A percentile compares a stretch with the other conserved stretches of the same genome.
Conservation (phyloP, 2,113 vertebrate genomes). For the Amazona vittata region DNA sequence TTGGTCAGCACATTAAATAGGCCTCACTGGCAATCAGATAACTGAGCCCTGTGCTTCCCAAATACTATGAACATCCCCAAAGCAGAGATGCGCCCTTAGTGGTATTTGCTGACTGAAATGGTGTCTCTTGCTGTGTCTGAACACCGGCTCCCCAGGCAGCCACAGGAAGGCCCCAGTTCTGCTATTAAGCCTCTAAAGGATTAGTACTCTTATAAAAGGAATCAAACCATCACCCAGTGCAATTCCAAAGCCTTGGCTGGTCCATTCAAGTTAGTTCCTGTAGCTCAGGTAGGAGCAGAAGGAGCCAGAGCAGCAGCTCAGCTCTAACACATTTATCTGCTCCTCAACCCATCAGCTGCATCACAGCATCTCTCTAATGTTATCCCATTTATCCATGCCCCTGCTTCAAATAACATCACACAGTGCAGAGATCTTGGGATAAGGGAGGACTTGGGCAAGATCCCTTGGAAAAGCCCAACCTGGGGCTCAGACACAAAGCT, state of each 20-base stretch:
- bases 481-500: background rate
- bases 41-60: background rate
- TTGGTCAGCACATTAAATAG: background rate
- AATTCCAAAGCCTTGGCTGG: background rate
- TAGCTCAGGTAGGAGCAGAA: background rate
- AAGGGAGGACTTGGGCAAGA: background rate
- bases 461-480: background rate
- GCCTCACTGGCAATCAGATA: rapidly evolving
- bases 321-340: background rate
- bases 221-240: background rate
- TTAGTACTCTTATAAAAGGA: background rate
- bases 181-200: background rate
- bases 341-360: background rate
- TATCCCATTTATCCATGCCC: background rate
- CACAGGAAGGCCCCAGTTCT: background rate
- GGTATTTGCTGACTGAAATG: background rate
- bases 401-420: background rate
- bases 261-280: background rate
- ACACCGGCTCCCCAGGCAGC: background rate
- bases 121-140: background rate
- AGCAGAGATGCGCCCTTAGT: background rate
- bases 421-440: background rate
- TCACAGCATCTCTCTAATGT: background rate
- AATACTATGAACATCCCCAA: rapidly evolving
- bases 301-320: background rate